These are phyloP conservation scores for Zhengitettix transpicula DNA, from an alignment of 2,888 invertebrate genomes.

Conservation along the genomic window DNA sequence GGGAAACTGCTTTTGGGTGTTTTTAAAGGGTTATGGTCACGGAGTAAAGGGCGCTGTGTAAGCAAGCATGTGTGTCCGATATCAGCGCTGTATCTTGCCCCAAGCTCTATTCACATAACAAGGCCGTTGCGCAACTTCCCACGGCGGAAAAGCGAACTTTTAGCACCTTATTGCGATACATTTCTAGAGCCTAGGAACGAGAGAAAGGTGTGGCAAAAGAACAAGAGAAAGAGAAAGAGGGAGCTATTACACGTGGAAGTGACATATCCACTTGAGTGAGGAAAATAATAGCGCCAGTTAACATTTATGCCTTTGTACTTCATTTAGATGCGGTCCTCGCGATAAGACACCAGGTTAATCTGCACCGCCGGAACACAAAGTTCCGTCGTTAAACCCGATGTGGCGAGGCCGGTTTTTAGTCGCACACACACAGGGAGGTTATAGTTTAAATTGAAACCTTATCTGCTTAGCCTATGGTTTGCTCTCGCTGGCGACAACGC, in stretches of 20 bases:
- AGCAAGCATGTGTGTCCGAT: no score
- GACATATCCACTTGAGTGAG: not conserved
- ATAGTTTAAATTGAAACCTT: conserved; percentile 15
- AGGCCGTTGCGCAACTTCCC: no score
- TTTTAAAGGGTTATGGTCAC: no score
- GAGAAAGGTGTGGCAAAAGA: not conserved
- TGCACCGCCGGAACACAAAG: conserved; percentile 11
- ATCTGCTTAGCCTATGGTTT: conserved; percentile 10
- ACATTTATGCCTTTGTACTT: conserved; percentile 16
- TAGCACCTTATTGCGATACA: no score
- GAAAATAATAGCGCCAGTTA: conserved; percentile 13
- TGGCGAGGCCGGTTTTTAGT: not conserved
- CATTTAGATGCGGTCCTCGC: conserved; percentile 12
- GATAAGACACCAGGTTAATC: conserved; percentile 8
- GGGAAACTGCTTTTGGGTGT: no score
- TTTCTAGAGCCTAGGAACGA: no score
- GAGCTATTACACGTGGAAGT: not conserved
- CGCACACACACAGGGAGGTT: not conserved
- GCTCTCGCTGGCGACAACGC: conserved; percentile 1
- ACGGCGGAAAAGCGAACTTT: no score
- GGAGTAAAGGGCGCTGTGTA: no score
- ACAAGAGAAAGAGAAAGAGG: not conserved
- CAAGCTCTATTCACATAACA: no score
- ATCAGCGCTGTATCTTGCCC: no score
- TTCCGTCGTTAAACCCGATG: conserved; percentile 11